A percentile compares a stretch with the other conserved stretches of the same genome.
These are phyloP conservation scores for Drosophila fungiperda DNA, from an alignment of 2,888 invertebrate species.

Conservation along the genomic window DNA sequence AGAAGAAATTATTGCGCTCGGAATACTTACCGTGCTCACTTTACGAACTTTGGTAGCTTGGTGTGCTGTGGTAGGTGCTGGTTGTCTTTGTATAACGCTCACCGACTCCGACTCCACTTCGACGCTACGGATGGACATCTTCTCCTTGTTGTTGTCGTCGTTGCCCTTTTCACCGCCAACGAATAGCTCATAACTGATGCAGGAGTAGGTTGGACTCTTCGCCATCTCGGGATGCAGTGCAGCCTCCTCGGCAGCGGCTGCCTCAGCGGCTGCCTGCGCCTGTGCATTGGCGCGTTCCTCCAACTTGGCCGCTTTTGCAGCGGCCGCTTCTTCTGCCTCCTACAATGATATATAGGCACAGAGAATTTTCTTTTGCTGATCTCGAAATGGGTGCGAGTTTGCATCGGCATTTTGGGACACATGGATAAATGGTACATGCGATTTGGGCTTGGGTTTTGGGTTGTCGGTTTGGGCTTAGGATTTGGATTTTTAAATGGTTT, in stretches of 20 bases:
- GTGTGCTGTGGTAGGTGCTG: slow-evolving; percentile 86
- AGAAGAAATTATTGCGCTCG: slow-evolving; percentile 77
- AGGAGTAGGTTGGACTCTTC: slow-evolving; percentile 96
- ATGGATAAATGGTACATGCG: slow-evolving; percentile 2
- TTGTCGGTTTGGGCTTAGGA: too few species aligned
- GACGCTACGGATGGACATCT: slow-evolving; percentile 95
- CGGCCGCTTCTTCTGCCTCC: slow-evolving; percentile 94
- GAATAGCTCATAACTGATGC: slow-evolving; percentile 96
- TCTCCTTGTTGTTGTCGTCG: slow-evolving; percentile 95
- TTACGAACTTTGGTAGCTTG: slow-evolving; percentile 91
- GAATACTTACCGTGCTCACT: slow-evolving; percentile 95
- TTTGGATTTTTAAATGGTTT: not conserved
- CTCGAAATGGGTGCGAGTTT: slow-evolving; percentile 36
- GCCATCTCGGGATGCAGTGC: slow-evolving; percentile 88
- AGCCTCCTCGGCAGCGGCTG: slow-evolving; percentile 85
- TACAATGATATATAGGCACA: slow-evolving; percentile 83
- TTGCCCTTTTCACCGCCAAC: slow-evolving; percentile 95
- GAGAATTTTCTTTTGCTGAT: slow-evolving; percentile 38
- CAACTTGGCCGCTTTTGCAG: slow-evolving; percentile 86
- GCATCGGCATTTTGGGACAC: slow-evolving; percentile 34
- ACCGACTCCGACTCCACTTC: slow-evolving; percentile 95
- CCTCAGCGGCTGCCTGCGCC: slow-evolving; percentile 87
- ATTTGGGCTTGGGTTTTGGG: not conserved
- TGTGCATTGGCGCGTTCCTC: slow-evolving; percentile 86
- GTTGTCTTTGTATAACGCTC: slow-evolving; percentile 90